Percentiles rank a stretch among this genome's conserved stretches.
Evolutionary conservation across 1,140 invertebrate species (phyloP).

Genomic region (Euwallacea similis): DNA sequence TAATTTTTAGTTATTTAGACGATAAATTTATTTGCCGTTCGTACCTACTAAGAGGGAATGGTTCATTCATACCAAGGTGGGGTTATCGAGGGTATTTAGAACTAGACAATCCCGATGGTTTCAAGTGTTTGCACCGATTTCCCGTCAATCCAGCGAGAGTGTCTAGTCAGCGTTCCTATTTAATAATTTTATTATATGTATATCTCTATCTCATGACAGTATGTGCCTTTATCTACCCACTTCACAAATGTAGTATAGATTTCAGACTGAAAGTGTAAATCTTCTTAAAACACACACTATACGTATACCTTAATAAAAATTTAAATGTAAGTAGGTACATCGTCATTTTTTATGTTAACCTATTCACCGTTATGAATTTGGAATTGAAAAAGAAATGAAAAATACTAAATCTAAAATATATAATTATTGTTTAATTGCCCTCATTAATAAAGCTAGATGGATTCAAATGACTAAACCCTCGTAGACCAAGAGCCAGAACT

Average conservation of each 20-base stretch:
- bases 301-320: no score
- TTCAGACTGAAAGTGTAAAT: conserved; percentile 3
- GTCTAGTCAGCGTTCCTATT: conserved; percentile 22
- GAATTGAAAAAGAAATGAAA: no score
- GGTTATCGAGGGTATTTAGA: conserved; percentile 1
- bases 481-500: no score
- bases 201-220: background rate
- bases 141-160: background rate
- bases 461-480: no score
- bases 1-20: background rate
- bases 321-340: no score
- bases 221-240: background rate
- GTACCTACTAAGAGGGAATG: background rate
- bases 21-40: background rate
- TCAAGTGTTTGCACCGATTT: background rate
- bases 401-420: no score
- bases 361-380: no score
- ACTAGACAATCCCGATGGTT: no score
- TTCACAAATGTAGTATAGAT: background rate
- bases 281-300: no score
- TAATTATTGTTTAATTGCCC: no score
- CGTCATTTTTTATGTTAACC: no score
- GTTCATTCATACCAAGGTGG: background rate
- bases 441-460: no score
- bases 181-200: background rate